Evolutionary conservation across 2,888 invertebrate species (phyloP), one percentile per base, ranked within the genome.

Genomic region (Chrysolina haemoptera): DNA sequence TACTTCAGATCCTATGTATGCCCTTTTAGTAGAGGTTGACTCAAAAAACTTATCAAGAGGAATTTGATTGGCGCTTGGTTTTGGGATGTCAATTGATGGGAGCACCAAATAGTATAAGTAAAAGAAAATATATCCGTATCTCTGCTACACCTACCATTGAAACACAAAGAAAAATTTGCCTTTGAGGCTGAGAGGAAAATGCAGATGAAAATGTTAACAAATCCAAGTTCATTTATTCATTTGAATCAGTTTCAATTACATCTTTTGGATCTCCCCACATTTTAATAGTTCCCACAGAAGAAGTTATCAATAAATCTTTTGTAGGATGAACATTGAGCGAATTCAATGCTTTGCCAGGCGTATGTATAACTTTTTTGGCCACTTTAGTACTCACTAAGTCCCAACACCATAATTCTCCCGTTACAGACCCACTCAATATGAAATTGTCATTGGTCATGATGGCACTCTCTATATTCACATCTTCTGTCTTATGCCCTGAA

Each of bases 341-440:
- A 77, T 96, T 94, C 0, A 96, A 92, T 0, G 94, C 93, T 74
- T 90, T 91, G 22, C 87, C 88, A n/a, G 84, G 82, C 48, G 86
- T 89, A 80, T 92, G 92, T 2, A 88, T 81, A 40, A 91, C 87
- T 90, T 91, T 82, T 62, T 88, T 84, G 62, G 89, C 84, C 1
- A 94, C 88, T 81, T 91, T 90, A 6, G 93, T 93, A 77, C 94
- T 94, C 4, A 98, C 92, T 59, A 99, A 90, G 88, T 98, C 97
- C 96, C 98, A 99, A 81, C 93, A 92, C 89, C 94, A 95, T 8
- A 97, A 89, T 80, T 91, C 90, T 0, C 98, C 98, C 75, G 95
- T 94, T 14, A 94, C 94, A 0, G 98, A 98, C 0, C 99, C 99
- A 20, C 96, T 95, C 55, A 98, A 89, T 62, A 99, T 92, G 81